Conservation (phyloP, 2,797 vertebrate species). For the Rousettus madagascariensis region DNA sequence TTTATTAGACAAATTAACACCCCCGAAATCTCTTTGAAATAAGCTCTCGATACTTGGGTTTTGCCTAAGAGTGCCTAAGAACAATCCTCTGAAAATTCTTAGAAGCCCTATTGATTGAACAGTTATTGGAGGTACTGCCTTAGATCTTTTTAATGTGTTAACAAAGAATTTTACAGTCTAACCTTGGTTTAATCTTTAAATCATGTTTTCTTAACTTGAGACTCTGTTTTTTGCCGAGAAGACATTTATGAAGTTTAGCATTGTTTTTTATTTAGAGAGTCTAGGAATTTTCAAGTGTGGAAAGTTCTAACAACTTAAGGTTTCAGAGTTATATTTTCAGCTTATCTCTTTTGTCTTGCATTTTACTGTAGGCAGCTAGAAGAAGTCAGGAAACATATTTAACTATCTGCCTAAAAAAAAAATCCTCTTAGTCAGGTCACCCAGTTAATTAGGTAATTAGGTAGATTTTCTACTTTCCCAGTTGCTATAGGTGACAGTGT, state of each 20-base stretch:
- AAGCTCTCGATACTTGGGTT: neutral
- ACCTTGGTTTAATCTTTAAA: neutral
- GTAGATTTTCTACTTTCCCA: neutral
- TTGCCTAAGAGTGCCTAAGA: neutral
- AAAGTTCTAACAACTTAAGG: neutral
- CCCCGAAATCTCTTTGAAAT: neutral
- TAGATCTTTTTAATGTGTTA: neutral
- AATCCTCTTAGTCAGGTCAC: neutral
- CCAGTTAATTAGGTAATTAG: neutral
- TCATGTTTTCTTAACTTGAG: neutral
- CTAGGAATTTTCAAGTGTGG: neutral
- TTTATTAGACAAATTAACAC: neutral
- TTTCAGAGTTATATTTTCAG: neutral
- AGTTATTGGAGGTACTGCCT: neutral
- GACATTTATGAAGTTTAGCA: neutral
- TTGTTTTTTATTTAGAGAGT: neutral
- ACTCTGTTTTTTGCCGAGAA: neutral
- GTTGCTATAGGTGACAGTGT: neutral
- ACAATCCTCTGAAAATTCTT: neutral
- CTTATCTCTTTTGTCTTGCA: neutral
- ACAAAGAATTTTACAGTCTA: neutral
- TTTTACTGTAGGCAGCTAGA: neutral
- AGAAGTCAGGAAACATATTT: neutral
- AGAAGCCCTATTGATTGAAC: neutral
- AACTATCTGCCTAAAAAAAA: neutral